Evolutionary conservation across 2,888 invertebrate species (phyloP), one percentile per base, ranked within the genome.

Genomic region (Pristionchus japonicus): DNA sequence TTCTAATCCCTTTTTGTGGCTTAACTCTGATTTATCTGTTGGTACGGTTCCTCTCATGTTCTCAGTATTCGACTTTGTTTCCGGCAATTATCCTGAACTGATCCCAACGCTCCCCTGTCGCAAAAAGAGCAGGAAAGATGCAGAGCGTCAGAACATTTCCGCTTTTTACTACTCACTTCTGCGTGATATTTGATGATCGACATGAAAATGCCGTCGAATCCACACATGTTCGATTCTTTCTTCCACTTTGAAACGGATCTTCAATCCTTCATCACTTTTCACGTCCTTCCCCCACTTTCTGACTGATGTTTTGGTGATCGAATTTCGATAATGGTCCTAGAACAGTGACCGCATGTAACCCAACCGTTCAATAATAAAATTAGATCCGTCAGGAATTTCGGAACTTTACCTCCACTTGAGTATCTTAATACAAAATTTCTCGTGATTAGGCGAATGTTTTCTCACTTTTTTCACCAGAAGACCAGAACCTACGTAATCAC

Each of bases 101-200:
- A 64, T 34, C 15, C 1, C 13, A 13, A 15, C 13, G 64, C 17
- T 67, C 64, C 31, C 31, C 20, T 34, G 2, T 27, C 3, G 15
- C 2, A 27, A 61, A 23, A 61, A 57, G 27, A 23, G 61, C 61
- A 4, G 27, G 61, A 61, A 23, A 27, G 27, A 52, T 52, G 61
- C 1, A 61, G 61, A 1, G 27, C 3, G 61, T 52, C 11, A 23
- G 20, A 57, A 34, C 31, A 31, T 67, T 27, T 67, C 13, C 70
- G 23, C 40, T 74, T 40, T 67, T 74, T 37, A 40, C 31, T 31
- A 17, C 40, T 74, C 40, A 40, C 31, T 40, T 15, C 23, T 37
- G 23, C 74, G 37, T 74, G 74, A 74, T 74, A 74, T 74, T 74
- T 74, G 40, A 74, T 74, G 74, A 37, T 74, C 37, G 40, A n/a